These are phyloP conservation scores for Toxonevra muliebris DNA, from an alignment of 2,888 invertebrate species.

Conservation along the genomic window DNA sequence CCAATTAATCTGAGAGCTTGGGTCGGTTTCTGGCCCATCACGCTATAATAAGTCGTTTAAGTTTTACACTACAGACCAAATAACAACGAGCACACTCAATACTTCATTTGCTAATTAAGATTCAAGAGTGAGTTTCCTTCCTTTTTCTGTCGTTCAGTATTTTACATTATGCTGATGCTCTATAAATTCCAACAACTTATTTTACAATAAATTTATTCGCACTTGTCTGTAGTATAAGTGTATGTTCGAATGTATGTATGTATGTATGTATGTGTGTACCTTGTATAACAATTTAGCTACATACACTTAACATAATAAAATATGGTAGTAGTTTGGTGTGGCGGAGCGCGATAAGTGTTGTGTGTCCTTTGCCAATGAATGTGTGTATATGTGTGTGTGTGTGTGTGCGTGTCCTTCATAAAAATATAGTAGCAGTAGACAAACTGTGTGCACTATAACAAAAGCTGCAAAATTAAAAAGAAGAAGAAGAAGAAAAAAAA, in stretches of 20 bases:
- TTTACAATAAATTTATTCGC: constrained; percentile 26
- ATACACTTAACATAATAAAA: not conserved
- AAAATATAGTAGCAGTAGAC: not conserved
- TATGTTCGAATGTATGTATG: not conserved
- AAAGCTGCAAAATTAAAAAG: not conserved
- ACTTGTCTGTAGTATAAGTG: too few species aligned
- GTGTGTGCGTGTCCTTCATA: constrained; percentile 17
- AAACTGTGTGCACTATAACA: not conserved
- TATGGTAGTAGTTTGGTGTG: constrained; percentile 2
- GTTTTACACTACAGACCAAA: too few species aligned
- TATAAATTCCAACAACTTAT: constrained; percentile 31
- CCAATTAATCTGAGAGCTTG: too few species aligned
- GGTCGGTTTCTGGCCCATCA: too few species aligned
- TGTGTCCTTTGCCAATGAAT: not conserved
- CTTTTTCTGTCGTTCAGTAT: constrained; percentile 16
- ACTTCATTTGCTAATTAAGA: constrained; percentile 28
- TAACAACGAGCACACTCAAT: too few species aligned
- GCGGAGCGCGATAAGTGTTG: not conserved
- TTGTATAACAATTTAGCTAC: not conserved
- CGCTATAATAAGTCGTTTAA: too few species aligned
- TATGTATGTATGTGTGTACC: not conserved
- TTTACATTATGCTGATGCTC: constrained; percentile 22
- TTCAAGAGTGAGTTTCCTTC: constrained; percentile 20
- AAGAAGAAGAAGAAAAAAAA: too few species aligned
- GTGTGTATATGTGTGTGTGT: too few species aligned